Base-by-base conservation (phyloP, 1,140 invertebrate genomes). In the Drosophila kanapiae region DNA sequence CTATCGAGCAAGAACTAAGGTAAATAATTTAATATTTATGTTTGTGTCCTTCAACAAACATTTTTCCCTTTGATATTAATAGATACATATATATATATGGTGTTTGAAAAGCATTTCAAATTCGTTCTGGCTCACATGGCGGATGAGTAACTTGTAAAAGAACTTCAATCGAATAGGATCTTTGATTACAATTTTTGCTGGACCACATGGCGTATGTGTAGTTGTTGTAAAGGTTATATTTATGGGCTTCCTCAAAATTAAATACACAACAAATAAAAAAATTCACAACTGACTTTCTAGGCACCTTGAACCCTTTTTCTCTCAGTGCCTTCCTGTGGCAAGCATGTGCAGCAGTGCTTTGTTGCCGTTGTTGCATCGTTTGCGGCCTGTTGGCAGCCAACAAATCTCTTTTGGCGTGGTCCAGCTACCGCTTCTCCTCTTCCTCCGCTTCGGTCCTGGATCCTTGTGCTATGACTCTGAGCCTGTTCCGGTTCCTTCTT, bases 381-480 rank as follows among this genome's bases (percentile, higher is more conserved):
- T 85, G 82, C 75, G 82, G 82, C 82, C 79, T 85, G 82, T 85
- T 85, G 82, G 62, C 71, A 82, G 78, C 82, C 67, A 85, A 78
- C 83, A 87, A 87, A 88, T 87, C 83, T 80, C 65, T 77, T 82
- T 58, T 78, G 61, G 59, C 71, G 48, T 37, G 70, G 75, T 48
- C 51, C 37, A 27, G 37, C 48, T 11, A 7, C 7, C 16, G 2
- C 6, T 42, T 3, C 42, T 45, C 33, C 23, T 35, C 33, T 23
- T 33, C 42, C 58, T 38, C 49, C 31, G 23, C 60, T 51, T 48
- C 38, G 38, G 38, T 35, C 42, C 29, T 38, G 35, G 51, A 37
- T 57, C 47, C 69, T 82, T 67, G 65, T 49, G 31, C 67, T 49
- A 56, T 14, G 65, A 38, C 69, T 58, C 53, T 47, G 31, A 23